Evolutionary conservation across 2,888 invertebrate genomes (phyloP).

Genomic region (Augiades crinisus): DNA sequence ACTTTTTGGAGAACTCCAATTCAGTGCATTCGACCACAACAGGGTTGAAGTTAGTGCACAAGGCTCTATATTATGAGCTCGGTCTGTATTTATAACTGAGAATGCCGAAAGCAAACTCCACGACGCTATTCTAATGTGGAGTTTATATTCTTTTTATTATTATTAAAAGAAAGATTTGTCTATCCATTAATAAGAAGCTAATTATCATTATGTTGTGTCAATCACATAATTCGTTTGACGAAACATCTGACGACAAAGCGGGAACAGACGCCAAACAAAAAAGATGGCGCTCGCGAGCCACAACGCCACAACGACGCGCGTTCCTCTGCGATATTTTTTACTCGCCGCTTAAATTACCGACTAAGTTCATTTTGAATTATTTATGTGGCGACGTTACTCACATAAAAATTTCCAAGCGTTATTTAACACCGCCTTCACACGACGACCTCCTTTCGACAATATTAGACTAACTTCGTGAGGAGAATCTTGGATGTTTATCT

Average conservation of each 20-base stretch:
- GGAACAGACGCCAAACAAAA: conserved; percentile 15
- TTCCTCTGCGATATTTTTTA: conserved; percentile 12
- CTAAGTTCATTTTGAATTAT: conserved; percentile 53
- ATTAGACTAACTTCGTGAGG: conserved; percentile 1
- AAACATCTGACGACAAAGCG: conserved; percentile 1
- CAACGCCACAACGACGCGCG: no score
- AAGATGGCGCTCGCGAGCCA: background rate
- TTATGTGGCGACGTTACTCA: conserved; percentile 35
- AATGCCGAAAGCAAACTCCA: no score
- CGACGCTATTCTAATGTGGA: no score
- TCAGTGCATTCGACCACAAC: no score
- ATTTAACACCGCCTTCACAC: conserved; percentile 1
- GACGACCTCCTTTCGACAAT: background rate
- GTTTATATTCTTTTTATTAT: no score
- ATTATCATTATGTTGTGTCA: no score
- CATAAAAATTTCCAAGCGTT: conserved; percentile 31
- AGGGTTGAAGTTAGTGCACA: no score
- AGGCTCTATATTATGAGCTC: no score
- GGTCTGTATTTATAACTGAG: no score
- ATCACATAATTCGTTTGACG: background rate
- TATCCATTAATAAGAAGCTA: no score
- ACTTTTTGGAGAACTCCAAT: no score
- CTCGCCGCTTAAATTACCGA: conserved; percentile 43
- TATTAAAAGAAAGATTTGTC: no score
- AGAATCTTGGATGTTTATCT: background rate